phyloP scores from a whole-genome alignment of 1,140 invertebrate species.

The Arion vulgaris region DNA sequence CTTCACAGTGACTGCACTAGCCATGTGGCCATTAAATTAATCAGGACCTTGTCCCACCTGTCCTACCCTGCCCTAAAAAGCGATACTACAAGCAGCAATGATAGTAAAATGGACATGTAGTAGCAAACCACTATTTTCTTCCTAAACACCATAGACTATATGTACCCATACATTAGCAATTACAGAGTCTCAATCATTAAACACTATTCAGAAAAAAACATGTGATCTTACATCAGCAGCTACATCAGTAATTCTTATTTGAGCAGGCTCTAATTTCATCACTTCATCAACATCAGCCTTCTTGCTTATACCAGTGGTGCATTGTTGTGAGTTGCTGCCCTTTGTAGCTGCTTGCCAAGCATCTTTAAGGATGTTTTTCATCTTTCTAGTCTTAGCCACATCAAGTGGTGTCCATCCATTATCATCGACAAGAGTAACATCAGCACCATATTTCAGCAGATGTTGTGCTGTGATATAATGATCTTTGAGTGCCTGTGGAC shows the following conservation, averaged over 20 bases:
- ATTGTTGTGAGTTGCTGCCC: slow-evolving; percentile 30
- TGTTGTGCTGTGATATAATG: slow-evolving; percentile 61
- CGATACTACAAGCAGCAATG: no score
- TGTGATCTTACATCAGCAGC: no score
- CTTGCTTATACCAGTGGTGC: not conserved
- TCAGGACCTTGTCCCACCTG: no score
- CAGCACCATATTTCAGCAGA: slow-evolving; percentile 65
- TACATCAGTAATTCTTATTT: no score
- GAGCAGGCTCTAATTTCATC: not conserved
- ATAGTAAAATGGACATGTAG: no score
- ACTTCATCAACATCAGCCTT: not conserved
- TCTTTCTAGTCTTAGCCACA: slow-evolving; percentile 65
- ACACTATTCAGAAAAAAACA: no score
- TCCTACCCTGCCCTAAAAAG: no score
- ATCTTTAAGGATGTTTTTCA: slow-evolving; percentile 64
- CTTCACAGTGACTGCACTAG: no score
- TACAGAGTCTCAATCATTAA: slow-evolving; percentile 32
- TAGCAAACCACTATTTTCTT: no score
- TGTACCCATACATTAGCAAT: slow-evolving; percentile 63
- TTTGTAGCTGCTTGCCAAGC: slow-evolving; percentile 64
- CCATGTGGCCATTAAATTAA: no score
- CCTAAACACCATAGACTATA: not conserved
- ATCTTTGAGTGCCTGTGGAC: slow-evolving; percentile 66
- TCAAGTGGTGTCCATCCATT: slow-evolving; percentile 66
- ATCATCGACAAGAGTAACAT: slow-evolving; percentile 67